Evolutionary conservation across 2,113 vertebrate genomes (phyloP), one percentile per base, ranked within the genome.

Genomic region (Caranx ignobilis): DNA sequence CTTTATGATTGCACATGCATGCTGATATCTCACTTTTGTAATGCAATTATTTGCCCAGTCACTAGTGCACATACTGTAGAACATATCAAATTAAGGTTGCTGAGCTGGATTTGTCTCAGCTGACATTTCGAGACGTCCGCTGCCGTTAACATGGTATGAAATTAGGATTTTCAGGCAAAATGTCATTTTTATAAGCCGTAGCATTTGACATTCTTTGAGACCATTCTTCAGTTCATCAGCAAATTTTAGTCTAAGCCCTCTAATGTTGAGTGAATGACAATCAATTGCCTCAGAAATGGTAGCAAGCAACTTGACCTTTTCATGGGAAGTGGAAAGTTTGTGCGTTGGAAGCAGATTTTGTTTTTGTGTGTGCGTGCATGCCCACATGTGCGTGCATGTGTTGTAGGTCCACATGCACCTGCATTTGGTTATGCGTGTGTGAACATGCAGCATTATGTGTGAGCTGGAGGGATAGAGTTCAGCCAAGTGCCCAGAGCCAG

Each of bases 221-320:
- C 16, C 55, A n/a, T 48, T 80, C 85, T 74, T 75, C 41, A 69
- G 34, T 57, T 84, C 78, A 81, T 89, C 71, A 76, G 79, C 66
- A 76, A 35, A 65, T 80, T 75, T 79, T n/a, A 39, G 41, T 72
- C 31, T 32, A 13, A 76, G 55, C 39, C 21, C 12, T 66, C 55
- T 72, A 41, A 71, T 82, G 77, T 43, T 56, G 11, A 79, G 52
- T 54, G 66, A 82, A 82, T 72, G 71, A 70, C 76, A 64, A 85
- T 85, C 79, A 78, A 39, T 71, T 81, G 66, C 74, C 61, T 75
- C 11, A 0, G 59, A 84, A 84, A 84, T 11, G 16, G 77, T 45
- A 59, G 81, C 77, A 50, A 69, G 80, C 15, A 63, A 61, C 75
- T 79, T 87, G 84, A 89, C 81, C 85, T 90, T 91, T 88, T 86